Conservation (phyloP, 2,888 invertebrate species). For the Drosophila algonquin region DNA sequence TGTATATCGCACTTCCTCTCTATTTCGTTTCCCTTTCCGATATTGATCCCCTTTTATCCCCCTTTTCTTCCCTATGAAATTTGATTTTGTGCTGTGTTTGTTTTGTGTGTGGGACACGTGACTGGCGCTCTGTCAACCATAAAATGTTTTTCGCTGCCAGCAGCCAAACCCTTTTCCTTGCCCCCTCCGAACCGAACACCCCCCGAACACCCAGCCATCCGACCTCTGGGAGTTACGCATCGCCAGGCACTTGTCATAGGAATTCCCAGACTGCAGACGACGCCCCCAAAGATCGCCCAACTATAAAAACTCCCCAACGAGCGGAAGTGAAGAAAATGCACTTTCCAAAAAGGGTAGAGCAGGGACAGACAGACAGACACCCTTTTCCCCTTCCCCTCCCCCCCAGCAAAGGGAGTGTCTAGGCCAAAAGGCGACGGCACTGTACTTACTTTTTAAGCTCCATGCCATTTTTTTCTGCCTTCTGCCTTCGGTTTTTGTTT, state of each 20-base stretch:
- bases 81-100: constrained; percentile 16
- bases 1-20: background rate
- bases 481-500: background rate
- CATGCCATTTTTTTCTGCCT: constrained; percentile 19
- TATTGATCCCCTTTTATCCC: background rate
- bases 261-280: constrained; percentile 59
- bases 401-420: background rate
- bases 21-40: background rate
- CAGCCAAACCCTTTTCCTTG: constrained; percentile 23
- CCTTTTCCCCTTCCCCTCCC: too few species aligned
- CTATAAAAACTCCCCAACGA: constrained; percentile 29
- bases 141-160: constrained; percentile 32
- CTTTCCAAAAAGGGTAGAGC: constrained; percentile 1
- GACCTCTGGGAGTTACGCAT: constrained; percentile 54
- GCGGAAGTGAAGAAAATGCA: constrained; percentile 48
- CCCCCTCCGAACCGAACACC: background rate
- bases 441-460: constrained; percentile 21
- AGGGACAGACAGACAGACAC: background rate
- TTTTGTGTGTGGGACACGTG: constrained; percentile 28
- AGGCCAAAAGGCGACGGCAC: constrained; percentile 8
- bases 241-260: constrained; percentile 69
- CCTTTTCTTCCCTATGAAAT: constrained; percentile 20
- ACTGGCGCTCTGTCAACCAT: constrained; percentile 37
- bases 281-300: constrained; percentile 54
- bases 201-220: background rate